phyloP scores from a whole-genome alignment of 1,140 invertebrate genomes.

The Drosophila arizonae region DNA sequence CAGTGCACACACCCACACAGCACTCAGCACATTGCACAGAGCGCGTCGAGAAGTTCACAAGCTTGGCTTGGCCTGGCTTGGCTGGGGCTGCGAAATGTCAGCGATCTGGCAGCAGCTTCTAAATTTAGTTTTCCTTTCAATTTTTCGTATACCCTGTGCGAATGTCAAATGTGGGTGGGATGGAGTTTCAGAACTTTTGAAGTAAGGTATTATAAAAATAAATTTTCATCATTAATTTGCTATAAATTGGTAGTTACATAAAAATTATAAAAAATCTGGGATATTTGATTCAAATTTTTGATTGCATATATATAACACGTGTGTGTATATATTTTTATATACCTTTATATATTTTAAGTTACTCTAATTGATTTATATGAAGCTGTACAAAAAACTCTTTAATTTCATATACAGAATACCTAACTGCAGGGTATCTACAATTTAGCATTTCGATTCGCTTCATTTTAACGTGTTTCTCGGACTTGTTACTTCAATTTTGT shows the following conservation, averaged over 20 bases:
- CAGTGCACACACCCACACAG: constrained; percentile 34
- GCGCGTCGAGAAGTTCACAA: constrained; percentile 47
- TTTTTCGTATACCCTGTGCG: not conserved
- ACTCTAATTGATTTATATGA: too few species aligned
- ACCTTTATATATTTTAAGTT: too few species aligned
- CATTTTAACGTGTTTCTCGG: constrained; percentile 21
- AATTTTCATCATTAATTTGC: too few species aligned
- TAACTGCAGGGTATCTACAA: constrained; percentile 34
- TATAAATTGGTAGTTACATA: too few species aligned
- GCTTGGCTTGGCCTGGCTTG: constrained; percentile 20
- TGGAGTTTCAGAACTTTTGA: not conserved
- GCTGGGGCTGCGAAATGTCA: constrained; percentile 55
- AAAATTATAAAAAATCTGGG: too few species aligned
- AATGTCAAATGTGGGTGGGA: not conserved
- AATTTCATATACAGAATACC: constrained; percentile 15
- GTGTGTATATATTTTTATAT: too few species aligned
- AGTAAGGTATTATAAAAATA: too few species aligned
- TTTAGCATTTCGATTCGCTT: constrained; percentile 17
- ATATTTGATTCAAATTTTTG: too few species aligned
- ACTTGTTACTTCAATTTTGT: constrained; percentile 25
- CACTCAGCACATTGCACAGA: not conserved
- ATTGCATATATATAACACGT: too few species aligned
- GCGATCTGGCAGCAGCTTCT: constrained; percentile 39
- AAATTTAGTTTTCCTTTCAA: constrained; percentile 47
- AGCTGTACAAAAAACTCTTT: too few species aligned